Base-by-base conservation (phyloP, 1,140 invertebrate genomes). In the Zaprionus tsacasi region DNA sequence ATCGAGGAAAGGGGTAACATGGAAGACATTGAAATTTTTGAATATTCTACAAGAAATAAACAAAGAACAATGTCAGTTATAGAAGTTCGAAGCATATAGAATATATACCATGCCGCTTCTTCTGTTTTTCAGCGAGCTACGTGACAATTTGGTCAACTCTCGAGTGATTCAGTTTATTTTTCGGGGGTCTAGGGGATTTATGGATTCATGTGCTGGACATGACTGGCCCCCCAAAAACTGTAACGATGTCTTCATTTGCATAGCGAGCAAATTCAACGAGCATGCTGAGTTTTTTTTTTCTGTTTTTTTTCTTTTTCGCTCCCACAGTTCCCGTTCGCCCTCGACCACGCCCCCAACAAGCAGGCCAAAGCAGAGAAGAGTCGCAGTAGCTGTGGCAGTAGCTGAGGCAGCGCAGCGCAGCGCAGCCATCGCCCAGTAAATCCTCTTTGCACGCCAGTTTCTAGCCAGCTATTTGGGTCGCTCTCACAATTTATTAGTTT, bases 401-500 rank as follows among this genome's bases (percentile, higher is more conserved):
- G 43, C 7, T 48, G 25, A 3, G 36, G 12, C 12, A 56, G 56
- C 12, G n/a, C 10, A 25, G 36, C 10, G 36, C 40, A 15, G 40
- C n/a, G n/a, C 13, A 57, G 38, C 63, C 57, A 71, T 67, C 58
- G 69, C 75, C 63, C 70, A 71, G 74, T 64, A 75, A 90, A 90
- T 88, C 81, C 81, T 83, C 82, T 88, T 82, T 78, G 73, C 78
- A 79, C 79, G 83, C 81, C 85, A 79, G 79, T 91, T 90, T 91
- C 88, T 91, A 91, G 79, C 61, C 73, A 92, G 91, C 87, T 92
- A 92, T 92, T 92, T 91, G 86, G 90, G 91, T 91, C 91, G 88
- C 91, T 92, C 91, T 92, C 91, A 92, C 91, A 92, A 91, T 92
- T 92, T 92, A 92, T 92, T 91, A 91, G 91, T 91, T 92, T 92